A percentile compares a stretch with the other conserved stretches of the same genome.
phyloP scores from a whole-genome alignment of 2,888 invertebrate species.

The Drosophila nr. fundita region DNA sequence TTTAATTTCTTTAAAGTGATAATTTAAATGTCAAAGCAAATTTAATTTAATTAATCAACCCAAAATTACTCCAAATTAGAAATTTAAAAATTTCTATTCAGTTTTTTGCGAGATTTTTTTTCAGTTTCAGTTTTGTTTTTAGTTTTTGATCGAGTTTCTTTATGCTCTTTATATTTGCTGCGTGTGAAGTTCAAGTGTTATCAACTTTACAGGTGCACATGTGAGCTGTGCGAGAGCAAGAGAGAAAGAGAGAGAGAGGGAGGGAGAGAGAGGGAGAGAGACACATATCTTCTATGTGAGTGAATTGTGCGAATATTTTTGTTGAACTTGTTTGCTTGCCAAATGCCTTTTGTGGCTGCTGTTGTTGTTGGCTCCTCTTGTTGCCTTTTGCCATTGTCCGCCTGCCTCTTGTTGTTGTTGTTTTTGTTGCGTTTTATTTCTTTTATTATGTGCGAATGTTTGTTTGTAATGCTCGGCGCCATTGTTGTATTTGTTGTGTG shows the following conservation, averaged over 20 bases:
- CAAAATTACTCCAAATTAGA: neutral
- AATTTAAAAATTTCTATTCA: neutral
- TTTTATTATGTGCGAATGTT: slow-evolving; percentile 80
- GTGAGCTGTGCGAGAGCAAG: slow-evolving; percentile 18
- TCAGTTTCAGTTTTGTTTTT: neutral
- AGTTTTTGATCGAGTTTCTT: neutral
- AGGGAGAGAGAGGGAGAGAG: slow-evolving; percentile 1
- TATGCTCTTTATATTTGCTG: slow-evolving; percentile 1
- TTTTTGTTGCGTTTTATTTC: slow-evolving; percentile 77
- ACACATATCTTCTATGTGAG: slow-evolving; percentile 31
- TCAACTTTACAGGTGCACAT: slow-evolving; percentile 45
- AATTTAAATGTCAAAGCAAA: neutral
- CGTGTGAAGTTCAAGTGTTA: slow-evolving; percentile 22
- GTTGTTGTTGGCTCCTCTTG: slow-evolving; percentile 55
- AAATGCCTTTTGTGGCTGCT: slow-evolving; percentile 54
- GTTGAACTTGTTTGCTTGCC: slow-evolving; percentile 64
- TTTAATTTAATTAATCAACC: neutral
- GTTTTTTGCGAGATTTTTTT: neutral
- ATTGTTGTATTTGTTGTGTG: slow-evolving; percentile 56
- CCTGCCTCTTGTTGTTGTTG: slow-evolving; percentile 48
- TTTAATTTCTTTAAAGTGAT: neutral
- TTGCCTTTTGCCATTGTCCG: slow-evolving; percentile 60
- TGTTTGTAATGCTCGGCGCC: slow-evolving; percentile 74
- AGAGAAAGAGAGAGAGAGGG: neutral
- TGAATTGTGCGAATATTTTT: slow-evolving; percentile 62